A percentile compares a stretch with the other conserved stretches of the same genome.
Evolutionary conservation across 2,113 vertebrate species (phyloP).

Genomic region (Vombatus ursinus): DNA sequence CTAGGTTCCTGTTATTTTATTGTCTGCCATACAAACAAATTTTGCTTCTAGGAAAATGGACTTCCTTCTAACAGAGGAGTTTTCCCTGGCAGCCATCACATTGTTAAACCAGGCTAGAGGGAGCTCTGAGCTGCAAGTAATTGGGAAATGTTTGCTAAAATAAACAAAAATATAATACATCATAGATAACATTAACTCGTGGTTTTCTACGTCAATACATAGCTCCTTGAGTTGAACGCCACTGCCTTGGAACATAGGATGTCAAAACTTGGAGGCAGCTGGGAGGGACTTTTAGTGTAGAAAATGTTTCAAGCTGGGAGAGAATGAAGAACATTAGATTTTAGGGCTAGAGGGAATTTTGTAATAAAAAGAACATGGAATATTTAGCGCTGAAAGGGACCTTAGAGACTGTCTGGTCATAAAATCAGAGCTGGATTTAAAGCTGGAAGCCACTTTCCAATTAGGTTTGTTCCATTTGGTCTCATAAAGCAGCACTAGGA

Average conservation of each 20-base stretch:
- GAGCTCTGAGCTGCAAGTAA: not conserved
- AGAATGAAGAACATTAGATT: not conserved
- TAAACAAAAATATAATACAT: not conserved
- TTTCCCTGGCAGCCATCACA: not conserved
- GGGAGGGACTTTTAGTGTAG: not conserved
- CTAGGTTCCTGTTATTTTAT: not conserved
- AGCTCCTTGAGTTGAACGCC: not conserved
- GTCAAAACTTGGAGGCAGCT: not conserved
- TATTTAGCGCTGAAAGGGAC: not conserved
- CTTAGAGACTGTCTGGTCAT: not conserved
- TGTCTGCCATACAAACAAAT: not conserved
- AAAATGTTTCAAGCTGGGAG: not conserved
- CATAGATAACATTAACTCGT: not conserved
- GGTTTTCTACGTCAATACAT: not conserved
- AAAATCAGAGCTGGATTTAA: not conserved
- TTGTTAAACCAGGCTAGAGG: not conserved
- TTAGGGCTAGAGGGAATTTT: not conserved
- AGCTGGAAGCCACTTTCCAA: not conserved
- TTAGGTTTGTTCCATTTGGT: not conserved
- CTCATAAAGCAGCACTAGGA: not conserved
- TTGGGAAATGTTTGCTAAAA: not conserved
- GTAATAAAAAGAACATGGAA: not conserved
- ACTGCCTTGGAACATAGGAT: not conserved
- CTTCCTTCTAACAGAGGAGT: not conserved
- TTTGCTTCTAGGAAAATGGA: not conserved